phyloP scores from a whole-genome alignment of 1,140 invertebrate species.

The Apis dorsata region DNA sequence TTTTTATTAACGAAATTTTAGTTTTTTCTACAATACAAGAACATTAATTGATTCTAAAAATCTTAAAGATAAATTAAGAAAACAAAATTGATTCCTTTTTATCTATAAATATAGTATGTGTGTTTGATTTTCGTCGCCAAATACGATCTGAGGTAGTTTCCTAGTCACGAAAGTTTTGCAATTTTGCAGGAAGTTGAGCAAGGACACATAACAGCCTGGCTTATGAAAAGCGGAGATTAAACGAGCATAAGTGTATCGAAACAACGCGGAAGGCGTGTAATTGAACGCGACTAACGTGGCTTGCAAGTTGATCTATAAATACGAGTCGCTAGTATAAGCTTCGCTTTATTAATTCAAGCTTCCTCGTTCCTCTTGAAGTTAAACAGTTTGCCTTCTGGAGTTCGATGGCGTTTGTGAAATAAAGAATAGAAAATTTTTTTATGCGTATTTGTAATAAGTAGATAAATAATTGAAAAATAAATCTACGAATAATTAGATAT shows the following conservation, averaged over 20 bases:
- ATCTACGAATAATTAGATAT: too few species aligned
- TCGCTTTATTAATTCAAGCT: constrained; percentile 62
- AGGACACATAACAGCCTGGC: constrained; percentile 10
- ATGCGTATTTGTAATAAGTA: too few species aligned
- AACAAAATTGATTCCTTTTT: not conserved
- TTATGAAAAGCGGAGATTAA: constrained; percentile 54
- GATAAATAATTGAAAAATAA: too few species aligned
- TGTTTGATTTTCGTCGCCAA: not conserved
- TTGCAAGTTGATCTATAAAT: constrained; percentile 60
- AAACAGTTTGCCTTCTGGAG: not conserved
- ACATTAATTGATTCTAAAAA: too few species aligned
- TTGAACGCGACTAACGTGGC: constrained; percentile 55
- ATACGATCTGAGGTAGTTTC: not conserved
- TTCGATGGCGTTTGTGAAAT: not conserved
- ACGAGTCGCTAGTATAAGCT: constrained; percentile 38
- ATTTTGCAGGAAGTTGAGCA: constrained; percentile 4
- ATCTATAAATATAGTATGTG: too few species aligned
- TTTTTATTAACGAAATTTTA: too few species aligned
- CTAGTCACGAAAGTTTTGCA: not conserved
- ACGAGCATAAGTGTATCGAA: constrained; percentile 43
- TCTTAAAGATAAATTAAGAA: too few species aligned
- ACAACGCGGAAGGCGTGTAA: constrained; percentile 59
- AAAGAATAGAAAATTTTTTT: not conserved
- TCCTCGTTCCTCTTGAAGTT: constrained; percentile 39
- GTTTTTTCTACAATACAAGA: too few species aligned